These are phyloP conservation scores for Arion vulgaris DNA, from an alignment of 1,140 invertebrate genomes.

Conservation along the genomic window DNA sequence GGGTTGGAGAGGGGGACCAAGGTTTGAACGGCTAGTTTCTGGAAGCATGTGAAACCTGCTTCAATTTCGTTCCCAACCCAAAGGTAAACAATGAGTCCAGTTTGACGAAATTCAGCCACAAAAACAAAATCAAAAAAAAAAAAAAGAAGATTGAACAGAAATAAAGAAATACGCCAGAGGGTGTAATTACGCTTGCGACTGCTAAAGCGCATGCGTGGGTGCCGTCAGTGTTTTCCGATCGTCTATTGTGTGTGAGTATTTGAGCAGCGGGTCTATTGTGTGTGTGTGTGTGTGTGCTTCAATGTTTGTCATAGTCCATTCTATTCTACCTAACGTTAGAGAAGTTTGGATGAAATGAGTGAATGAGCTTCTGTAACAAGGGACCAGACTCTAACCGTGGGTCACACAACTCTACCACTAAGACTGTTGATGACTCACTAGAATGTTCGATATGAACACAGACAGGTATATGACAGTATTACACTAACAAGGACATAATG, in stretches of 20 bases:
- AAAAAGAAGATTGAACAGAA: neutral
- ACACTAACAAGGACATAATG: too few relatives aligned
- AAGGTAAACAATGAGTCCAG: neutral
- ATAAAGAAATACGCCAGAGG: neutral
- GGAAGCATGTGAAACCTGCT: neutral
- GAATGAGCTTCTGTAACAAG: too few relatives aligned
- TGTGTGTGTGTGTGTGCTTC: neutral
- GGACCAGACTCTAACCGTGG: too few relatives aligned
- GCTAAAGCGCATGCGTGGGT: neutral
- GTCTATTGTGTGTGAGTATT: neutral
- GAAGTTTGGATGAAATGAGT: too few relatives aligned
- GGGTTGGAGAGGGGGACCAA: too few relatives aligned
- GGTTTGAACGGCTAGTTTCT: too few relatives aligned
- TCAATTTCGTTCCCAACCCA: neutral
- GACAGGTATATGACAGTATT: too few relatives aligned
- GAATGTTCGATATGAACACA: too few relatives aligned
- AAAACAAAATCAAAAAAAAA: neutral
- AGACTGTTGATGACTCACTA: too few relatives aligned
- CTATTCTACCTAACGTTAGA: too few relatives aligned
- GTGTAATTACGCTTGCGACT: neutral
- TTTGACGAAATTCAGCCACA: neutral
- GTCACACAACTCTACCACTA: too few relatives aligned
- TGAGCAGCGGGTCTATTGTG: neutral
- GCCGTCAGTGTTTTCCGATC: neutral
- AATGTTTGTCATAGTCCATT: neutral